Conservation (phyloP, 2,888 invertebrate genomes). For the Monochamus alternatus region DNA sequence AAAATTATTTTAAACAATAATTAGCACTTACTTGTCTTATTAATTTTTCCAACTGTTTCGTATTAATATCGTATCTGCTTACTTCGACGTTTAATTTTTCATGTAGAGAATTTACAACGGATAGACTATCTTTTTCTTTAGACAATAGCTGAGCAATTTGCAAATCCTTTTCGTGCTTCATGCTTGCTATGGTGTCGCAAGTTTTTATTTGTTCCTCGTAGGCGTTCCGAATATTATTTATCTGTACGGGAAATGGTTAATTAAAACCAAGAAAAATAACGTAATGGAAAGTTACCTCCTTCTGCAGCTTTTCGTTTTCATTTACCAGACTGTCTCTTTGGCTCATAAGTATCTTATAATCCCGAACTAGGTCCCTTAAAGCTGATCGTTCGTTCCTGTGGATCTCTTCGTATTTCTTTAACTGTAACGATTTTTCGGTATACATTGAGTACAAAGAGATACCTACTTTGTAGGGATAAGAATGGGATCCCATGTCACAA, state of each 20-base stretch:
- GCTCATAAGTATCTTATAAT: slow-evolving; percentile 57
- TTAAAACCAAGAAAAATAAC: background rate
- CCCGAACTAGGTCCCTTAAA: slow-evolving; percentile 59
- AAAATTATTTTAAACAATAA: background rate
- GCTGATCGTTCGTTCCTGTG: slow-evolving; percentile 63
- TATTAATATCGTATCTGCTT: slow-evolving; percentile 51
- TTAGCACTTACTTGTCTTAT: slow-evolving; percentile 49
- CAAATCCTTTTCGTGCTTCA: slow-evolving; percentile 33
- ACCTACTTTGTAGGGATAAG: no score
- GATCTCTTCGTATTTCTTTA: slow-evolving; percentile 63
- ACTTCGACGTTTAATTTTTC: slow-evolving; percentile 48
- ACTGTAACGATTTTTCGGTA: slow-evolving; percentile 48
- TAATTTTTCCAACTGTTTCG: slow-evolving; percentile 53
- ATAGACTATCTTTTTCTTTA: slow-evolving; percentile 44
- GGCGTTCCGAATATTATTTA: slow-evolving; percentile 1
- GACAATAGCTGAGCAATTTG: slow-evolving; percentile 44
- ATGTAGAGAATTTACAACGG: slow-evolving; percentile 42
- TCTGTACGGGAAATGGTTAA: background rate
- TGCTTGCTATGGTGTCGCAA: slow-evolving; percentile 27
- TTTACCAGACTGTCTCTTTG: slow-evolving; percentile 59
- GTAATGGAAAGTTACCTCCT: slow-evolving; percentile 53
- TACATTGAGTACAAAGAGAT: no score
- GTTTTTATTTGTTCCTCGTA: slow-evolving; percentile 38
- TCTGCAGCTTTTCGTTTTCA: slow-evolving; percentile 53
- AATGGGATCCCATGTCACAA: background rate